These are phyloP conservation scores for Bicyclus anynana DNA, from an alignment of 1,140 invertebrate species.

Conservation along the genomic window DNA sequence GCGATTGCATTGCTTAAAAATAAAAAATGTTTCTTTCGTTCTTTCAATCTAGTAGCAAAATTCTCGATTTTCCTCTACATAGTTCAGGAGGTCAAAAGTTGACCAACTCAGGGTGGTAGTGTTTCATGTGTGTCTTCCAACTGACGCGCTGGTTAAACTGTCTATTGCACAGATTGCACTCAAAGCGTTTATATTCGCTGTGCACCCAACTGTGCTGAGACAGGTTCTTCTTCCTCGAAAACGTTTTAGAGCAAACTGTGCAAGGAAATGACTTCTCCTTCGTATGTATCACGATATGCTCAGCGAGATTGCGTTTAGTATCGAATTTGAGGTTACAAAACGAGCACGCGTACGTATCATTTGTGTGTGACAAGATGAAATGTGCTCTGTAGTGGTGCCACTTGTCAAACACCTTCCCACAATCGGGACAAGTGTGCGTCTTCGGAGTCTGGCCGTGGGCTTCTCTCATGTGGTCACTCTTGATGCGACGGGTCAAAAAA, in stretches of 20 bases:
- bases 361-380: conserved; percentile 51
- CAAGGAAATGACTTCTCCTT: conserved; percentile 58
- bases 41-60: neutral
- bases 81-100: conserved; percentile 26
- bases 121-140: conserved; percentile 64
- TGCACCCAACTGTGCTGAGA: conserved; percentile 75
- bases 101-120: conserved; percentile 52
- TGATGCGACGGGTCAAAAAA: conserved; percentile 35
- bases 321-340: conserved; percentile 56
- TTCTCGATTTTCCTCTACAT: neutral
- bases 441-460: conserved; percentile 39
- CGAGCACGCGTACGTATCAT: conserved; percentile 45
- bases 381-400: conserved; percentile 48
- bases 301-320: conserved; percentile 41
- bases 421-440: conserved; percentile 50
- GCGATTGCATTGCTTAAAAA: too few species aligned
- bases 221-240: conserved; percentile 74
- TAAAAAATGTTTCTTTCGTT: too few species aligned
- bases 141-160: conserved; percentile 73
- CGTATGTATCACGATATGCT: conserved; percentile 55
- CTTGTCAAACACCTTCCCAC: conserved; percentile 38
- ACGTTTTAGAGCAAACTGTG: conserved; percentile 70
- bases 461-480: conserved; percentile 30
- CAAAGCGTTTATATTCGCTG: conserved; percentile 57
- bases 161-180: conserved; percentile 74